Base-by-base conservation (phyloP, 2,113 vertebrate species). In the Thymallus thymallus region DNA sequence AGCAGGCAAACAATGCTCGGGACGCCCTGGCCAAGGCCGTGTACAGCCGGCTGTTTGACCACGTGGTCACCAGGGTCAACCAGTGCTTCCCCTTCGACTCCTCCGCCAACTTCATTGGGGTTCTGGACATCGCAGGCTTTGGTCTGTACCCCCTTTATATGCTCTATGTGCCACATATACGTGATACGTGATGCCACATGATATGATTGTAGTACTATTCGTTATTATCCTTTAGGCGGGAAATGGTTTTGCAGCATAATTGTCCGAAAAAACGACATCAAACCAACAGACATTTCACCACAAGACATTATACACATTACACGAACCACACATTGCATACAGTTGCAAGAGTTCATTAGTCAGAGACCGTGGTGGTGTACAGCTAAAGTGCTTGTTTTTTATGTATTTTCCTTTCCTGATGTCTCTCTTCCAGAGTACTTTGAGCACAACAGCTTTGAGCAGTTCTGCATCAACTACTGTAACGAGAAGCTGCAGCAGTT, bases 391-490 rank as follows among this genome's bases (percentile, higher is more conserved):
- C 51, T 18, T 64, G 22, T 73, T 30, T 63, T 61, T 61, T 12
- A 61, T 24, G 16, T 29, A 16, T 65, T 65, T 0, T 13, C 29
- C 16, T 58, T 56, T 58, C 5, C 9, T 29, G 1, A 0, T 12
- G 18, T 9, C 61, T 77, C 81, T 76, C 84, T 89, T 88, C 69
- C 94, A 99, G 98, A 99, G 82, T 99, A 99, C 86, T 99, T 99
- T 89, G 98, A 99, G 82, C 97, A 97, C 92, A 99, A 99, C 94
- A 99, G 98, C 91, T 99, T 96, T 78, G 98, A 99, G 90, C 98
- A 99, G 69, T 99, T 99, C 90, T 99, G 98, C 90, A 99, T 99
- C 89, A 99, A 99, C 93, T 99, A 99, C 91, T 99, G 98, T 87
- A 99, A 99, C 85, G 97, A 99, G 92, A 99, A 99, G 66, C 94